Percentiles rank a stretch among this genome's conserved stretches.
Evolutionary conservation across 2,888 invertebrate species (phyloP).

Genomic region (Leptodirus hochenwartii): DNA sequence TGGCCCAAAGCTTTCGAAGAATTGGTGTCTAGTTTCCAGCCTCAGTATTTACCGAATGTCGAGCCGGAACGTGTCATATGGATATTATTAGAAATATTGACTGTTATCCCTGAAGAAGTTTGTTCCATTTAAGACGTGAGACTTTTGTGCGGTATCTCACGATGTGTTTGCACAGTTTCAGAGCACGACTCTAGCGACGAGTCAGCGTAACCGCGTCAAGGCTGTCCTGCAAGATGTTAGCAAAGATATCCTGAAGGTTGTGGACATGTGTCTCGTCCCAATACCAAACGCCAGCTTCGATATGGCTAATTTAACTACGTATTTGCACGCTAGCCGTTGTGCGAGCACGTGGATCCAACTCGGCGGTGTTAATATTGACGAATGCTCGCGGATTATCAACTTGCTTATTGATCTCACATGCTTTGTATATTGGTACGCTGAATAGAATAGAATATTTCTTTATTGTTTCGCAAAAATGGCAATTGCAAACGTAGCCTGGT

Average conservation of each 20-base stretch:
- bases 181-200: slow-evolving; percentile 26
- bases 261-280: slow-evolving; percentile 26
- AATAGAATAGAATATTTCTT: slow-evolving; percentile 7
- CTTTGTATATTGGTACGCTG: slow-evolving; percentile 25
- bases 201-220: slow-evolving; percentile 25
- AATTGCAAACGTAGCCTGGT: too few relatives aligned
- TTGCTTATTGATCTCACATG: slow-evolving; percentile 25
- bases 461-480: too few relatives aligned
- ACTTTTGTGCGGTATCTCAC: neutral
- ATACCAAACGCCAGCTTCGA: slow-evolving; percentile 22
- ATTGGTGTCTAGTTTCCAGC: slow-evolving; percentile 37
- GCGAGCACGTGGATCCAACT: slow-evolving; percentile 44
- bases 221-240: slow-evolving; percentile 27
- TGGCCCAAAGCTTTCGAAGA: slow-evolving; percentile 56
- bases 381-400: slow-evolving; percentile 22
- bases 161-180: slow-evolving; percentile 23
- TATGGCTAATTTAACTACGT: slow-evolving; percentile 30
- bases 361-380: slow-evolving; percentile 26
- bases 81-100: slow-evolving; percentile 65
- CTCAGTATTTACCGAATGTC: slow-evolving; percentile 35
- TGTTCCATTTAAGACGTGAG: slow-evolving; percentile 15
- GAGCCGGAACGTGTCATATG: slow-evolving; percentile 39
- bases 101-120: slow-evolving; percentile 80
- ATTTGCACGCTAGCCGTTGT: slow-evolving; percentile 35
- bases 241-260: slow-evolving; percentile 27